These are phyloP conservation scores for Diachrysia chrysitis DNA, from an alignment of 2,888 invertebrate genomes.

Conservation along the genomic window DNA sequence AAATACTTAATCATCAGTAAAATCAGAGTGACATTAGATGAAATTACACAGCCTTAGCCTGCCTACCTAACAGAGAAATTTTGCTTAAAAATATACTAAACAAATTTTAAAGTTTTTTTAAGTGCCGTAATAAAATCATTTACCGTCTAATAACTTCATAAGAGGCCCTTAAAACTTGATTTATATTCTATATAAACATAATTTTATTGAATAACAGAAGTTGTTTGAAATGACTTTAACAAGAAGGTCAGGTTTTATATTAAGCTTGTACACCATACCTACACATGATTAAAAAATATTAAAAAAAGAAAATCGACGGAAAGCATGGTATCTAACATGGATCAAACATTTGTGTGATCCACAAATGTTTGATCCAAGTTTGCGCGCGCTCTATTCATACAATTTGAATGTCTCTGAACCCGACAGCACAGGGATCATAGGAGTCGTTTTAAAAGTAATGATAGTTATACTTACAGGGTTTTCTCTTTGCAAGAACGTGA, in stretches of 20 bases:
- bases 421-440: not conserved
- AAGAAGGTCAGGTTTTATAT: too few relatives aligned
- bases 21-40: too few relatives aligned
- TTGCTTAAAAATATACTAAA: not conserved
- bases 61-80: not conserved
- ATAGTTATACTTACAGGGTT: conserved; percentile 64
- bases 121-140: not conserved
- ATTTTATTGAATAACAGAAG: not conserved
- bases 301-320: too few relatives aligned
- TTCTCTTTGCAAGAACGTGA: conserved; percentile 65
- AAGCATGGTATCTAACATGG: too few relatives aligned
- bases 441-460: not conserved
- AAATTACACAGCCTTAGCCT: too few relatives aligned
- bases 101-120: not conserved
- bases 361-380: too few relatives aligned
- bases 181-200: not conserved
- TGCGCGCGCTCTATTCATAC: too few relatives aligned
- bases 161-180: not conserved
- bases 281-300: too few relatives aligned
- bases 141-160: not conserved
- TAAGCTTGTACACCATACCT: too few relatives aligned
- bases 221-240: not conserved
- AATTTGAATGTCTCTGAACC: too few relatives aligned
- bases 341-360: too few relatives aligned
- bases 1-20: too few relatives aligned